Percentiles rank a stretch among this genome's conserved stretches.
These are phyloP conservation scores for Cosmia pyralina DNA, from an alignment of 2,888 invertebrate species.

Conservation along the genomic window DNA sequence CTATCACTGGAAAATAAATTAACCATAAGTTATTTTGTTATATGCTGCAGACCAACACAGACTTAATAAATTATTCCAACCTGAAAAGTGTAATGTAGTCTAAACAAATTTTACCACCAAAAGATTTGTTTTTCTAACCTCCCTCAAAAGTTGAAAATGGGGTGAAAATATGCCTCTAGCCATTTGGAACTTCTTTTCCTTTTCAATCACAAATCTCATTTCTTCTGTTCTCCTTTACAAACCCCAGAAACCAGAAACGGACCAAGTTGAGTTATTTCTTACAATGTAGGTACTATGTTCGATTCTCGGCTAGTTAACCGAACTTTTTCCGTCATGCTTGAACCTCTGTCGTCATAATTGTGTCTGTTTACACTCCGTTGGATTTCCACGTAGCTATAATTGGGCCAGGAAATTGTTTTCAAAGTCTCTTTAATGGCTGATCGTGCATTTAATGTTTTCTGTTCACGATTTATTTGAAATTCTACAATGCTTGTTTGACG, in stretches of 20 bases:
- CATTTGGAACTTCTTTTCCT: background rate
- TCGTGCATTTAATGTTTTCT: constrained; percentile 63
- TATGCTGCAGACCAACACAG: background rate
- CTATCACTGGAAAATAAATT: constrained; percentile 20
- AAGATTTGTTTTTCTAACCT: background rate
- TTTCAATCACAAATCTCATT: background rate
- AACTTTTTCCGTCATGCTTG: constrained; percentile 69
- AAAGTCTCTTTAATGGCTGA: constrained; percentile 68
- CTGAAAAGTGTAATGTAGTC: background rate
- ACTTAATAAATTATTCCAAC: constrained; percentile 14
- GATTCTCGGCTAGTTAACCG: constrained; percentile 55
- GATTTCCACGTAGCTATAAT: constrained; percentile 78
- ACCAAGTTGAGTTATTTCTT: constrained; percentile 23
- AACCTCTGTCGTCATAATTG: constrained; percentile 72
- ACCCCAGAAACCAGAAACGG: constrained; percentile 12
- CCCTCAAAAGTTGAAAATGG: background rate
- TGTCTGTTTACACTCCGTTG: constrained; percentile 80
- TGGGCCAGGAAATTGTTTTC: constrained; percentile 76
- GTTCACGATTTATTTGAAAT: constrained; percentile 56
- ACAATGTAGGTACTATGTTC: constrained; percentile 47
- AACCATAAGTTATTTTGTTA: constrained; percentile 8
- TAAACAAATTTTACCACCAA: background rate
- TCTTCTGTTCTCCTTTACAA: background rate
- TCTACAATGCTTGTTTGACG: constrained; percentile 51
- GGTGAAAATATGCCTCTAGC: background rate